Conservation (phyloP, 2,797 vertebrate genomes). For the Micromesistius poutassou region DNA sequence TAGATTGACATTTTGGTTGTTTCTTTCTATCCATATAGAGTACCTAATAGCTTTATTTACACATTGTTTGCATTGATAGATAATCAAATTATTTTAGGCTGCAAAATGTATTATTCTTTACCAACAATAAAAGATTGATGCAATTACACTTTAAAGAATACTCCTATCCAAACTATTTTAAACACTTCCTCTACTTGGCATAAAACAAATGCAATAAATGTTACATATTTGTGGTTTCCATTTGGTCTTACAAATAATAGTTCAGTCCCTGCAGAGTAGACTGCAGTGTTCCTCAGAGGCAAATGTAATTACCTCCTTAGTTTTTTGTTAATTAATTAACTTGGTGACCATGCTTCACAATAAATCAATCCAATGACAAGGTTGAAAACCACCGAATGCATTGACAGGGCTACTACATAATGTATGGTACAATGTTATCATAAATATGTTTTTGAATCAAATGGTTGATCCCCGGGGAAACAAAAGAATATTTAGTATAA, state of each 20-base stretch:
- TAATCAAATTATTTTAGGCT: neutral
- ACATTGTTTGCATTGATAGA: neutral
- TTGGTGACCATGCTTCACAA: neutral
- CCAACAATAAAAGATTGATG: neutral
- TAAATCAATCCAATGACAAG: neutral
- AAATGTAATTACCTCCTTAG: neutral
- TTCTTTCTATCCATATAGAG: neutral
- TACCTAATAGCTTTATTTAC: neutral
- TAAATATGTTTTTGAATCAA: neutral
- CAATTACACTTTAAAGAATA: neutral
- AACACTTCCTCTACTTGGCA: neutral
- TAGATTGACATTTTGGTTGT: neutral
- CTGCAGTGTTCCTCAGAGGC: constrained; percentile 2
- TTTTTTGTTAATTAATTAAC: neutral
- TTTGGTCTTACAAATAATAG: neutral
- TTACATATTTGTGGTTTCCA: neutral
- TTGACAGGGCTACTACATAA: neutral
- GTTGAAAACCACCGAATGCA: neutral
- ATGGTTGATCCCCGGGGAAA: neutral
- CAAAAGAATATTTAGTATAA: neutral
- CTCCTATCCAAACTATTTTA: neutral
- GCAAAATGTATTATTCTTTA: neutral
- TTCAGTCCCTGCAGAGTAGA: neutral
- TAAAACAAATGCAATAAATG: neutral
- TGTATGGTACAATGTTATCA: neutral